Evolutionary conservation across 2,888 invertebrate species (phyloP).

Genomic region (Pardosa pseudoannulata): DNA sequence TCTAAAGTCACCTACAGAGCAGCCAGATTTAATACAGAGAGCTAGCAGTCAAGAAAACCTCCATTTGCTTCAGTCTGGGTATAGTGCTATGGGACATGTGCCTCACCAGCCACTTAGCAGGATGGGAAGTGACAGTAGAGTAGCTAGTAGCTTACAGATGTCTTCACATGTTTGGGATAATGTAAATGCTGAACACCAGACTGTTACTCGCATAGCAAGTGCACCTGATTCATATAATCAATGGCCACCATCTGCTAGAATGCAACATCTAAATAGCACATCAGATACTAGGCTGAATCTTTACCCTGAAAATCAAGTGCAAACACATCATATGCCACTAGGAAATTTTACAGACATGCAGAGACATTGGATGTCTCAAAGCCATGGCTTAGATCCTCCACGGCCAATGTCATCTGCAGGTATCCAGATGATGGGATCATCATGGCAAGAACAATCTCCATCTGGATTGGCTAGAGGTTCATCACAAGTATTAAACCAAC

Average conservation of each 20-base stretch:
- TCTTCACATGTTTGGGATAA: constrained; percentile 49
- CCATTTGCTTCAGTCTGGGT: constrained; percentile 32
- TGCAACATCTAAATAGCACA: constrained; percentile 80
- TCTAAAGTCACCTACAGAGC: constrained; percentile 24
- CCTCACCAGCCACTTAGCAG: constrained; percentile 55
- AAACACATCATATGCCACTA: constrained; percentile 16
- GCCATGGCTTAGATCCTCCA: constrained; percentile 61
- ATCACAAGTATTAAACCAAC: constrained; percentile 71
- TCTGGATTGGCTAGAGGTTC: constrained; percentile 50
- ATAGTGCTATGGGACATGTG: constrained; percentile 22
- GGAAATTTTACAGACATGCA: constrained; percentile 37
- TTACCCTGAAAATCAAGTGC: constrained; percentile 72
- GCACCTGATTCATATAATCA: constrained; percentile 82
- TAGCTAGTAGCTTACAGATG: constrained; percentile 32
- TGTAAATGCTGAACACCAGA: constrained; percentile 78
- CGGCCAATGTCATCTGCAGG: constrained; percentile 58
- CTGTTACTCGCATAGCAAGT: constrained; percentile 86
- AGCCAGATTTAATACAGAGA: constrained; percentile 28
- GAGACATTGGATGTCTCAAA: constrained; percentile 64
- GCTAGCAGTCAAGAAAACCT: constrained; percentile 64
- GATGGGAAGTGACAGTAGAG: constrained; percentile 68
- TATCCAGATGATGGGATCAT: constrained; percentile 53
- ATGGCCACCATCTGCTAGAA: constrained; percentile 79
- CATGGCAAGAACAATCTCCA: constrained; percentile 58
- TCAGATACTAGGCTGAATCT: constrained; percentile 84